Evolutionary conservation across 2,797 vertebrate genomes (phyloP).

Genomic region (Acrossocheilus wenchowensis): DNA sequence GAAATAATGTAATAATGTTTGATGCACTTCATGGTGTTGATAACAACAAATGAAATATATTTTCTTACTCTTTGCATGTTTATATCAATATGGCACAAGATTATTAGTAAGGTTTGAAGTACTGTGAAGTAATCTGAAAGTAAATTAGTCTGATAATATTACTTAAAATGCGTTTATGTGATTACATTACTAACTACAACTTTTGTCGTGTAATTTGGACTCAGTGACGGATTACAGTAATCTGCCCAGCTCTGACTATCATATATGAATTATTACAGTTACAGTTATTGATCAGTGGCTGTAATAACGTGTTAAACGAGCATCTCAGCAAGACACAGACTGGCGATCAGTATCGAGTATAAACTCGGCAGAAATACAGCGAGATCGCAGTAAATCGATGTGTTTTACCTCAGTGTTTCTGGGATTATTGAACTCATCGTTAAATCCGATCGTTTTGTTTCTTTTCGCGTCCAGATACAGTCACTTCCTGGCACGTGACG

Average conservation of each 20-base stretch:
- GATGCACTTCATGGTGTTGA: too few relatives aligned
- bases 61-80: too few relatives aligned
- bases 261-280: too few relatives aligned
- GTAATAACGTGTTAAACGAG: background rate
- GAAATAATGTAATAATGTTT: too few relatives aligned
- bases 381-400: background rate
- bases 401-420: slow-evolving; percentile 77
- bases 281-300: background rate
- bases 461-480: too few relatives aligned
- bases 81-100: too few relatives aligned
- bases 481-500: slow-evolving; percentile 33
- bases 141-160: too few relatives aligned
- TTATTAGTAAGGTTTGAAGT: too few relatives aligned
- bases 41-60: too few relatives aligned
- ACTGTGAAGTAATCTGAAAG: too few relatives aligned
- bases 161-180: too few relatives aligned
- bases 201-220: background rate
- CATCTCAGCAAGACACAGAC: background rate
- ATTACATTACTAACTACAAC: background rate
- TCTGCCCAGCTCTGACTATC: too few relatives aligned
- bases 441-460: background rate
- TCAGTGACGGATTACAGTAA: background rate
- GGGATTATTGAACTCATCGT: slow-evolving; percentile 78
- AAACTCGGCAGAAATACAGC: background rate
- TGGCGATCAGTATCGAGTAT: background rate